Base-by-base conservation (phyloP, 2,888 invertebrate genomes). In the Nemotelus pantherinus region DNA sequence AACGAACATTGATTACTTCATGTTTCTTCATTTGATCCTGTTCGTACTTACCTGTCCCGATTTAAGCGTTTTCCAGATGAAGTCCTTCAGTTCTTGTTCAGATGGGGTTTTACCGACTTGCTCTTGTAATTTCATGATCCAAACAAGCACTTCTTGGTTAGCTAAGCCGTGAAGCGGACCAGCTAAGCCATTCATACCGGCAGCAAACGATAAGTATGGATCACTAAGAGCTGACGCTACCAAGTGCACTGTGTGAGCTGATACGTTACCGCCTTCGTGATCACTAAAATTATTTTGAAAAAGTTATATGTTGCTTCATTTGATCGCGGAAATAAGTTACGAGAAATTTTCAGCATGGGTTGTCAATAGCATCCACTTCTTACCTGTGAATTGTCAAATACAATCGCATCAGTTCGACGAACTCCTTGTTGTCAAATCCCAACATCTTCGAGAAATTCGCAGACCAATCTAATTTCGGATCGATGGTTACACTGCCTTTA, bases 1-100 rank as follows among this genome's bases (percentile, higher is more conserved):
- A 41, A 67, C 65, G 65, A 47, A 60, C 5, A 45, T 55, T 74
- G 2, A 53, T 25, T 63, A 77, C 64, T n/a, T 3, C 43, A 50
- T 47, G 55, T 39, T 60, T 47, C 58, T 48, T 10, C 48, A 68
- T 10, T 10, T n/a, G 55, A 9, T 44, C 7, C 5, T 57, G 6
- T 55, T 57, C 9, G 9, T 48, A 45, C 53, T 80, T 79, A 86
- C 87, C 88, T 94, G 94, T 82, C 95, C 95, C 79, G 92, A 91
- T 88, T 95, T 94, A 76, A 96, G 88, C 2, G 98, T 98, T 88
- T 96, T 97, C 96, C 97, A 96, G 85, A 99, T 95, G 89, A 97
- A 99, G 74, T 98, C 97, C 87, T 96, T 96, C 77, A 99, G 90
- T 83, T 96, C 92, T 0, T 98, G 95, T 86, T 98, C 97, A 25